phyloP scores from a whole-genome alignment of 1,140 invertebrate species.

The Diabrotica undecimpunctata region DNA sequence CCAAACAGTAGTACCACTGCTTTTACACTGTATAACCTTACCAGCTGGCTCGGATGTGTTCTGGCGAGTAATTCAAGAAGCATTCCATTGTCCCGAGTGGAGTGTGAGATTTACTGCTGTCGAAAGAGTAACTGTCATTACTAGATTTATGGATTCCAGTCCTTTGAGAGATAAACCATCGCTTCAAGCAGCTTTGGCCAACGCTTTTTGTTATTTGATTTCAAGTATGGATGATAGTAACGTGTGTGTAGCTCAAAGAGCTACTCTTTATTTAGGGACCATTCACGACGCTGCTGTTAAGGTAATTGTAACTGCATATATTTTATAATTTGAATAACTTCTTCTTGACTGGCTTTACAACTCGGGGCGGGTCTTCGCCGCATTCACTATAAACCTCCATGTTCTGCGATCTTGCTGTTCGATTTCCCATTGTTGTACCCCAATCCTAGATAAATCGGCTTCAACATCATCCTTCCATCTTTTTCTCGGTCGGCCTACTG shows the following conservation, averaged over 20 bases:
- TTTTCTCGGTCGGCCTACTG: too few relatives aligned
- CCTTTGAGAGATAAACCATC: constrained; percentile 77
- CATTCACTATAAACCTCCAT: too few relatives aligned
- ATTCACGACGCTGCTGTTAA: constrained; percentile 83
- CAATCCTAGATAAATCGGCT: too few relatives aligned
- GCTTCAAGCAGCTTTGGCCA: constrained; percentile 90
- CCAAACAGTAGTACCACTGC: constrained; percentile 81
- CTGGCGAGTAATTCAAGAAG: constrained; percentile 89
- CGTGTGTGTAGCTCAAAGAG: constrained; percentile 89
- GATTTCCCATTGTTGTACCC: too few relatives aligned
- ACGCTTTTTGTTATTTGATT: constrained; percentile 95
- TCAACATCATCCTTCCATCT: too few relatives aligned
- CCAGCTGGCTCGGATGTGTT: constrained; percentile 90
- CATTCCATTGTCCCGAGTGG: constrained; percentile 90
- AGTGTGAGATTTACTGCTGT: constrained; percentile 88
- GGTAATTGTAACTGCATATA: constrained; percentile 46
- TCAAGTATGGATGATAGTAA: constrained; percentile 94
- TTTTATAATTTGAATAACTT: background rate
- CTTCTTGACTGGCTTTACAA: too few relatives aligned
- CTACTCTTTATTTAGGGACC: constrained; percentile 89
- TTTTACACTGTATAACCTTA: constrained; percentile 92
- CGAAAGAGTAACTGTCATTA: constrained; percentile 87
- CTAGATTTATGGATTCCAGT: constrained; percentile 87
- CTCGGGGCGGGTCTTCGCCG: too few relatives aligned
- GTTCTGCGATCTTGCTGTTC: too few relatives aligned